Base-by-base conservation (phyloP, 1,140 invertebrate species). In the Saxidomus purpurata region DNA sequence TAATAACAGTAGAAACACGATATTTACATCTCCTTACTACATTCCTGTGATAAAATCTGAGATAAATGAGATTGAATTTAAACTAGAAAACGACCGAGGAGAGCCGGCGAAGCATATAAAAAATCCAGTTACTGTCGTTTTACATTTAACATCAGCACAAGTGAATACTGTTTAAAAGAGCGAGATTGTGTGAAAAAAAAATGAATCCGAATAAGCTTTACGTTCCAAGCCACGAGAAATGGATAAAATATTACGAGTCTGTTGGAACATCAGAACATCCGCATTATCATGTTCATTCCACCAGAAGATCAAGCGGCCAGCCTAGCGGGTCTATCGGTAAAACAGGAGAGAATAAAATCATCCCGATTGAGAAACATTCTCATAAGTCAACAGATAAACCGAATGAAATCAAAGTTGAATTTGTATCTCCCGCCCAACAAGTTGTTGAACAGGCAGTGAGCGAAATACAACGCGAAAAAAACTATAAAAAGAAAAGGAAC, bases 401-500 rank as follows among this genome's bases (percentile, higher is more conserved):
- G 19, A 4, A 4, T 31, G 63, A 67, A 19, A 8, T 67, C 6
- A 61, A 61, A 61, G 17, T 61, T n/a, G 19, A 61, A 28, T n/a
- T 61, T n/a, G 59, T 61, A 13, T 61, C 59, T 61, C 59, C 59
- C 59, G 59, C 59, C 19, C 59, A 61, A 15, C 69, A 74, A 36
- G 69, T 74, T 74, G 69, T 74, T 36, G 69, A 74, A 74, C 69
- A 74, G 34, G 69, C 69, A 8, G 34, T 31, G 9, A 74, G 34
- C 69, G 69, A 74, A 40, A 17, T 74, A 61, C 9, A n/a, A 61
- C 17, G 59, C 6, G 59, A 61, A 19, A 61, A n/a, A 61, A n/a
- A n/a, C 25, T 61, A 61, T 61, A 61, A 49, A 49, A 49, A 49
- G 47, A 17, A 49, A 49, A 49, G 8, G 47, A 8, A 11, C 17